Percentiles rank a stretch among this genome's conserved stretches.
These are phyloP conservation scores for Zaprionus davidi DNA, from an alignment of 1,140 invertebrate genomes.

Conservation along the genomic window DNA sequence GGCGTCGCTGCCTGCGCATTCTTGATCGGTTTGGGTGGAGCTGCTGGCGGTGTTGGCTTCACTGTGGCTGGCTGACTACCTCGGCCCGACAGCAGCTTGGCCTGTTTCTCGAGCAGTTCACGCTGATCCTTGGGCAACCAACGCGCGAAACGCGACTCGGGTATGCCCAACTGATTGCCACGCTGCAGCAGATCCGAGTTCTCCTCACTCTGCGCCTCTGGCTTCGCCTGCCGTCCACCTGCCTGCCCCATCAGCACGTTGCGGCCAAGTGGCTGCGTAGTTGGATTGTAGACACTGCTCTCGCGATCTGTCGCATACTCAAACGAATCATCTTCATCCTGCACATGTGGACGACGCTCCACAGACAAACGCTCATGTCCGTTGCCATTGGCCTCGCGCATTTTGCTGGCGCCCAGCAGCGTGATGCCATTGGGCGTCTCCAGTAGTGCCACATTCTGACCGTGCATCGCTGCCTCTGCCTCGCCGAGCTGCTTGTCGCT, in stretches of 20 bases:
- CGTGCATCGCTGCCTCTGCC: constrained; percentile 52
- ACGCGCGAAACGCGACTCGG: constrained; percentile 75
- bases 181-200: constrained; percentile 67
- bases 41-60: constrained; percentile 26
- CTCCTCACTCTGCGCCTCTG: constrained; percentile 25
- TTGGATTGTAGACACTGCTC: constrained; percentile 80
- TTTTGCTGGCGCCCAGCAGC: constrained; percentile 64
- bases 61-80: constrained; percentile 10
- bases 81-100: constrained; percentile 67
- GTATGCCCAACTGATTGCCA: constrained; percentile 78
- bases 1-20: constrained; percentile 8
- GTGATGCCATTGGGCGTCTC: constrained; percentile 81
- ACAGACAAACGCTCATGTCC: constrained; percentile 62
- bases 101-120: constrained; percentile 77
- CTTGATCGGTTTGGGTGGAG: constrained; percentile 52
- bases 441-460: constrained; percentile 74
- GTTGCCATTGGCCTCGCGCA: constrained; percentile 54
- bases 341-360: constrained; percentile 44
- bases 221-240: constrained; percentile 52
- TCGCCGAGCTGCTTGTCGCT: constrained; percentile 65
- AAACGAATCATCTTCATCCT: constrained; percentile 77
- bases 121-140: constrained; percentile 83
- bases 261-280: constrained; percentile 68
- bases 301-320: constrained; percentile 81
- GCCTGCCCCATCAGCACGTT: constrained; percentile 66